Evolutionary conservation across 2,888 invertebrate species (phyloP).

Genomic region (Stenurella melanura): DNA sequence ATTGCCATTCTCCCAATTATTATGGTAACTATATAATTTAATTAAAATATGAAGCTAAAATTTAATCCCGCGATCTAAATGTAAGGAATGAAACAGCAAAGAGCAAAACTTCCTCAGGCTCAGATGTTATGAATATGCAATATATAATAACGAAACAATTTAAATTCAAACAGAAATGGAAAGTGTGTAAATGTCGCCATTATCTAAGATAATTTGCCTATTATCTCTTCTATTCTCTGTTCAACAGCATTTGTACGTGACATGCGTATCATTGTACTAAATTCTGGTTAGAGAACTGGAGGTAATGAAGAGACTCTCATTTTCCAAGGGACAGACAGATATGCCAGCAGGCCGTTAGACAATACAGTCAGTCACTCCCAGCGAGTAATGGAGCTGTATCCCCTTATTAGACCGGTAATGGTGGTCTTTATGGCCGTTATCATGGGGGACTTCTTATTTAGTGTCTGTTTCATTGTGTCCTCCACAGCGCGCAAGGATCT

Average conservation of each 20-base stretch:
- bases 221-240: slow-evolving; percentile 55
- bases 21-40: not conserved
- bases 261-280: slow-evolving; percentile 49
- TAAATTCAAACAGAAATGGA: slow-evolving; percentile 42
- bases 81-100: slow-evolving; percentile 1
- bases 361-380: slow-evolving; percentile 65
- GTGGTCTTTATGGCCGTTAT: slow-evolving; percentile 69
- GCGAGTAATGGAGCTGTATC: slow-evolving; percentile 68
- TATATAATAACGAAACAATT: slow-evolving; percentile 39
- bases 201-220: slow-evolving; percentile 54
- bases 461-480: slow-evolving; percentile 69
- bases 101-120: slow-evolving; percentile 10
- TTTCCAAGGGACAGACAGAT: slow-evolving; percentile 61
- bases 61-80: not conserved
- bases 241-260: slow-evolving; percentile 54
- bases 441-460: slow-evolving; percentile 69
- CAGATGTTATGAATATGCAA: slow-evolving; percentile 36
- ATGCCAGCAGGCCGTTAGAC: slow-evolving; percentile 64
- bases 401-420: slow-evolving; percentile 71
- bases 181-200: slow-evolving; percentile 44
- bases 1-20: not conserved
- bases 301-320: slow-evolving; percentile 52
- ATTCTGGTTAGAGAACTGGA: slow-evolving; percentile 47
- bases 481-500: slow-evolving; percentile 61
- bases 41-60: not conserved